Evolutionary conservation across 1,140 invertebrate species (phyloP).

Genomic region (Pseudobourletiella spinata): DNA sequence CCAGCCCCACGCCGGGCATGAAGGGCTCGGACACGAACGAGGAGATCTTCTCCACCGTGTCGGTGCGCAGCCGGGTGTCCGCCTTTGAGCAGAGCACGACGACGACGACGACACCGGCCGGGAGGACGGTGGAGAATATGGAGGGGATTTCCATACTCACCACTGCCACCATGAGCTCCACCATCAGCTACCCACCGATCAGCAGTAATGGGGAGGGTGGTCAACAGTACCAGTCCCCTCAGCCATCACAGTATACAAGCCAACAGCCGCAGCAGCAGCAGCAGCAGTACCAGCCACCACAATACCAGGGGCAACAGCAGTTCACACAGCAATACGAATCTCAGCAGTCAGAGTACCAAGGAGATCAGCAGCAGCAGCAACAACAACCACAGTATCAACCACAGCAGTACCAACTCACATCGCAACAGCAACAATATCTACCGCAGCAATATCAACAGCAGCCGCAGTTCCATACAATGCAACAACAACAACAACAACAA

Average conservation of each 20-base stretch:
- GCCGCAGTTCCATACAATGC: neutral
- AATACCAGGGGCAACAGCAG: too few species aligned
- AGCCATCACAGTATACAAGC: too few species aligned
- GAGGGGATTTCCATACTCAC: neutral
- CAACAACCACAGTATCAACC: too few species aligned
- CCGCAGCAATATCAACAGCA: conserved; percentile 3
- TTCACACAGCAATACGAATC: too few species aligned
- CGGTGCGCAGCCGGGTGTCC: conserved; percentile 29
- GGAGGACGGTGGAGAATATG: neutral
- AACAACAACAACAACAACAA: too few species aligned
- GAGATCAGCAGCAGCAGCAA: too few species aligned
- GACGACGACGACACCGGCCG: neutral
- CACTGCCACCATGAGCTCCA: neutral
- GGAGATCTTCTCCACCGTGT: conserved; percentile 30
- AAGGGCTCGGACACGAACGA: conserved; percentile 11
- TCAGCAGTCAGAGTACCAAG: too few species aligned
- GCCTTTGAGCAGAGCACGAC: conserved; percentile 24
- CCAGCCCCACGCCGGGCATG: conserved; percentile 21
- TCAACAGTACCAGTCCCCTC: too few species aligned
- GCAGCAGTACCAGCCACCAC: too few species aligned
- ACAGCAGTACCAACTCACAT: too few species aligned
- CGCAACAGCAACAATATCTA: neutral
- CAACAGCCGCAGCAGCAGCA: too few species aligned
- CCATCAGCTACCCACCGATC: neutral
- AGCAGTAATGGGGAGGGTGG: too few species aligned